Percentiles rank a stretch among this genome's conserved stretches.
Evolutionary conservation across 2,888 invertebrate genomes (phyloP).

Genomic region (Drosophila mayaguana): DNA sequence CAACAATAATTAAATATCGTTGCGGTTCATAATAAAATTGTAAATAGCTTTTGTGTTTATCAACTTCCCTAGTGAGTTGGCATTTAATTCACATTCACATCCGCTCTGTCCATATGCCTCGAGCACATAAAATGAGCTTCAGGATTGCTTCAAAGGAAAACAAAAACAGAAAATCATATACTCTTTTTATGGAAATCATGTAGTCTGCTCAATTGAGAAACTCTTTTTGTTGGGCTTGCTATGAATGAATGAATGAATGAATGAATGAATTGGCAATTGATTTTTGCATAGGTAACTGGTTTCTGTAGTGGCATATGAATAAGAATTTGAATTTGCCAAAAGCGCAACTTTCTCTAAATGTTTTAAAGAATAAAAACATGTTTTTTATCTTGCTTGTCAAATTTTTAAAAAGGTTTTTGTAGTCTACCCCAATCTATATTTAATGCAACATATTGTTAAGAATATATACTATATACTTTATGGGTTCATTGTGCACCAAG

Average conservation of each 20-base stretch:
- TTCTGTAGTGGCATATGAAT: background rate
- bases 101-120: slow-evolving; percentile 9
- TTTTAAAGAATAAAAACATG: background rate
- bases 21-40: slow-evolving; percentile 2
- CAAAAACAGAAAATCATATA: background rate
- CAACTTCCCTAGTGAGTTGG: slow-evolving; percentile 29
- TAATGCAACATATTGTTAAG: background rate
- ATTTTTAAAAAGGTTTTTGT: background rate
- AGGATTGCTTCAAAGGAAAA: slow-evolving; percentile 10
- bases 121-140: slow-evolving; percentile 1
- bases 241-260: background rate
- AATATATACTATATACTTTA: background rate
- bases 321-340: background rate
- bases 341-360: background rate
- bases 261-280: background rate
- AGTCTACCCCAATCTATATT: background rate
- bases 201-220: background rate
- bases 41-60: slow-evolving; percentile 45
- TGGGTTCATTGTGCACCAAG: background rate
- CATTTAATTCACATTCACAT: slow-evolving; percentile 17
- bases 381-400: background rate
- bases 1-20: background rate
- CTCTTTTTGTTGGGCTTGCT: background rate
- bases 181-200: background rate
- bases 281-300: background rate